phyloP scores from a whole-genome alignment of 2,797 vertebrate genomes.

The Malurus splendens region DNA sequence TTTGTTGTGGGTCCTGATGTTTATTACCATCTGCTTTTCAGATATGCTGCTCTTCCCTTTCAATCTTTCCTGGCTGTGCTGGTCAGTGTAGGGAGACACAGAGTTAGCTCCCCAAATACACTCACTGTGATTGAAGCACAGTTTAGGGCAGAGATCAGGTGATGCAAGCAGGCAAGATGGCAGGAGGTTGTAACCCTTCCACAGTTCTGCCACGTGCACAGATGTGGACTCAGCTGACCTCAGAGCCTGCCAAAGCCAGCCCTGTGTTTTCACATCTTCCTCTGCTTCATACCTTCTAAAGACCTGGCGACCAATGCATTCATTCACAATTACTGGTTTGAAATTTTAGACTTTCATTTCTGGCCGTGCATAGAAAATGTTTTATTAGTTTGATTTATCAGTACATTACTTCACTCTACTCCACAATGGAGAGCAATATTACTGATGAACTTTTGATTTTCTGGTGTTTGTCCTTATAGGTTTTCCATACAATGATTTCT shows the following conservation, averaged over 20 bases:
- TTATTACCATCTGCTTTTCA: neutral
- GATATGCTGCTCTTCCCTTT: neutral
- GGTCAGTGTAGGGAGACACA: neutral
- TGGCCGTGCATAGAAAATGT: neutral
- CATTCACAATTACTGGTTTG: neutral
- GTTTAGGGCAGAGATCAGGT: neutral
- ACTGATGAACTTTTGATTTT: neutral
- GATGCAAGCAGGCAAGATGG: neutral
- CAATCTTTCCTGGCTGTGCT: neutral
- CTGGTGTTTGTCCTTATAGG: neutral
- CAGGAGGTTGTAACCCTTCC: neutral
- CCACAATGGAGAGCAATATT: neutral
- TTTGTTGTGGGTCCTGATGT: neutral
- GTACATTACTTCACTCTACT: neutral
- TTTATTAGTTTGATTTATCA: neutral
- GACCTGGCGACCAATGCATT: neutral
- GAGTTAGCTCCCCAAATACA: neutral
- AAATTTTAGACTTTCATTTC: neutral
- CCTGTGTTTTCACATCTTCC: neutral
- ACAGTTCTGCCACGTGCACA: neutral
- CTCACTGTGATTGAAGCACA: neutral
- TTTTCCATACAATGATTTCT: neutral
- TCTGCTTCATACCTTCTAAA: neutral
- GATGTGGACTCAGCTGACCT: neutral
- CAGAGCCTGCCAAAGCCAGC: rapidly evolving